Conservation (phyloP, 2,888 invertebrate species). For the Dorcus parallelipipedus region DNA sequence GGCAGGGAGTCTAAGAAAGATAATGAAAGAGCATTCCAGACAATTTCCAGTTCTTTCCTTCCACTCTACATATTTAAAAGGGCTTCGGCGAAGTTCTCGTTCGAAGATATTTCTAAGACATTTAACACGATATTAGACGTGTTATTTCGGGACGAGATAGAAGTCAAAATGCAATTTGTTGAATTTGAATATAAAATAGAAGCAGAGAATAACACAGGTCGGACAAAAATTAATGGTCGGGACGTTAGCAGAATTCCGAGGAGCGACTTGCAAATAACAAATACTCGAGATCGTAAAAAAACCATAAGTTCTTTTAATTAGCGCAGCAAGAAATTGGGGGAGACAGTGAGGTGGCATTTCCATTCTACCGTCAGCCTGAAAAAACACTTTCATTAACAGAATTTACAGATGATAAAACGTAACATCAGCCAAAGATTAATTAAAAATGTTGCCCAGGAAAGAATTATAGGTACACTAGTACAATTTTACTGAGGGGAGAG, state of each 20-base stretch:
- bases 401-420: constrained; percentile 49
- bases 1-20: constrained; percentile 25
- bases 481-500: constrained; percentile 1
- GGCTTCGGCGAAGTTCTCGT: constrained; percentile 24
- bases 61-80: constrained; percentile 20
- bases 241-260: constrained; percentile 38
- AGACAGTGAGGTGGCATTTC: not conserved
- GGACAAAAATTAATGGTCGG: constrained; percentile 39
- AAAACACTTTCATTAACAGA: constrained; percentile 46
- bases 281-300: constrained; percentile 17
- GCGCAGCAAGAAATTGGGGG: constrained; percentile 30
- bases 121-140: constrained; percentile 40
- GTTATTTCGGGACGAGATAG: constrained; percentile 35
- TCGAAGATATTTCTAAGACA: constrained; percentile 43
- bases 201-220: constrained; percentile 36
- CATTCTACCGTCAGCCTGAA: constrained; percentile 18
- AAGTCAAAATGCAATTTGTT: constrained; percentile 30
- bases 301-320: constrained; percentile 49
- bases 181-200: constrained; percentile 36
- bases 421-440: constrained; percentile 41
- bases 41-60: constrained; percentile 38
- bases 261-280: constrained; percentile 35
- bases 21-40: constrained; percentile 43
- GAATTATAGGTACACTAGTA: constrained; percentile 31
- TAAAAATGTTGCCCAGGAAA: constrained; percentile 41